Evolutionary conservation across 30 jellyfish, hydroid and myxozoan species (phyloP).

Genomic region (Chrysaora quinquecirrha): DNA sequence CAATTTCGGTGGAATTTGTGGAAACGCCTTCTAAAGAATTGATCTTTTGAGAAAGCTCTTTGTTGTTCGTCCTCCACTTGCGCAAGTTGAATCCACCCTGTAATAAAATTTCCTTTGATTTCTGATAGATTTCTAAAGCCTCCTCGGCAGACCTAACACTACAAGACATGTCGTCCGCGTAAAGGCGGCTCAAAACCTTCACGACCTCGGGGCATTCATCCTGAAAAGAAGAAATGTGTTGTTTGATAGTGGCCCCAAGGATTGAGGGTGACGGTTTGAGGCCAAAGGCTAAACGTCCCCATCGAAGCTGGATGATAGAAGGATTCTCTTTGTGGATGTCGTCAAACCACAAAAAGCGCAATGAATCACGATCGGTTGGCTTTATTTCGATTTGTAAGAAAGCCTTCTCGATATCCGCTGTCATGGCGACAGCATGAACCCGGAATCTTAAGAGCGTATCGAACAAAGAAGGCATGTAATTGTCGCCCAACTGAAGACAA

Average conservation of each 20-base stretch:
- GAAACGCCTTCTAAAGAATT: no score
- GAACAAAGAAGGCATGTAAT: conserved; percentile 49
- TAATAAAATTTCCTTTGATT: conserved; percentile 11
- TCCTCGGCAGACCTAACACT: not conserved
- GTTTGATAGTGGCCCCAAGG: conserved; percentile 45
- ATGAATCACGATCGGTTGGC: conserved; percentile 7
- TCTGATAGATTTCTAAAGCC: conserved; percentile 8
- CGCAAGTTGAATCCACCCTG: conserved; percentile 65
- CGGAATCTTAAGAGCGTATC: conserved; percentile 67
- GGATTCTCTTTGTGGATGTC: conserved; percentile 13
- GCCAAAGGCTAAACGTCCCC: conserved; percentile 44
- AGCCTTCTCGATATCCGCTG: conserved; percentile 40
- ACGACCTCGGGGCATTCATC: conserved; percentile 29
- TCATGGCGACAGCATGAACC: conserved; percentile 33
- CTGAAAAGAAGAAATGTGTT: conserved; percentile 25
- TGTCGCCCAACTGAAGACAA: conserved; percentile 27
- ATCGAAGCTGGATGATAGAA: conserved; percentile 25
- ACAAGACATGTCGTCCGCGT: conserved; percentile 53
- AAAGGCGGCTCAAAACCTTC: conserved; percentile 35
- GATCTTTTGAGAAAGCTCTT: conserved; percentile 6
- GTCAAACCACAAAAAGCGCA: conserved; percentile 34
- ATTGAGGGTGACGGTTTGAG: conserved; percentile 26
- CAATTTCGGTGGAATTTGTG: not conserved
- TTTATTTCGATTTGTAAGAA: not conserved
- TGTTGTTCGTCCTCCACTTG: conserved; percentile 65